phyloP scores from a whole-genome alignment of 2,113 vertebrate genomes.

The Rhabdomys dilectus region DNA sequence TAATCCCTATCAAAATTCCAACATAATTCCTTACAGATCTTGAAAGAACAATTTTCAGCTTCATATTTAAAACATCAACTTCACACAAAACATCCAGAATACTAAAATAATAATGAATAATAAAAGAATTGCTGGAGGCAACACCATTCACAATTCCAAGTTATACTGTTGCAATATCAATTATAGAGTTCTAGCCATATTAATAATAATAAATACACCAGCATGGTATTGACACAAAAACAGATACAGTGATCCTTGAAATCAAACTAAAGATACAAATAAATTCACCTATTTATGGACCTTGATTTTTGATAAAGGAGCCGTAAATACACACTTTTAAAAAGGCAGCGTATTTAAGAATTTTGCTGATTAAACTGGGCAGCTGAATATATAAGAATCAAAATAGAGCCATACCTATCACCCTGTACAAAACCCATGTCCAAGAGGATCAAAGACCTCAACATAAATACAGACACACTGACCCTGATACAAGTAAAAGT shows the following conservation, averaged over 20 bases:
- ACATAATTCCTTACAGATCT: background rate
- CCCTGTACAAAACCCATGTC: background rate
- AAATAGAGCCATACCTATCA: background rate
- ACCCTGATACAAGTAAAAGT: background rate
- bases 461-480: background rate
- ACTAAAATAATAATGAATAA: background rate
- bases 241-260: background rate
- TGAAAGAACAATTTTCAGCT: background rate
- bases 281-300: background rate
- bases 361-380: background rate
- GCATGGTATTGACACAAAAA: background rate
- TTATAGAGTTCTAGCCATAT: background rate
- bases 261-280: background rate
- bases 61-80: background rate
- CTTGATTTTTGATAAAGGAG: background rate
- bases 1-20: background rate
- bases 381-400: background rate
- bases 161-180: background rate
- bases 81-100: background rate
- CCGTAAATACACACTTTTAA: background rate
- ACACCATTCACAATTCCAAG: background rate
- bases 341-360: background rate
- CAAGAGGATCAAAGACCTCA: background rate
- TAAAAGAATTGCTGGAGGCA: background rate
- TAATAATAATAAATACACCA: background rate